Evolutionary conservation across 2,113 vertebrate genomes (phyloP), one percentile per base, ranked within the genome.

Genomic region (Pollimyrus isidori): DNA sequence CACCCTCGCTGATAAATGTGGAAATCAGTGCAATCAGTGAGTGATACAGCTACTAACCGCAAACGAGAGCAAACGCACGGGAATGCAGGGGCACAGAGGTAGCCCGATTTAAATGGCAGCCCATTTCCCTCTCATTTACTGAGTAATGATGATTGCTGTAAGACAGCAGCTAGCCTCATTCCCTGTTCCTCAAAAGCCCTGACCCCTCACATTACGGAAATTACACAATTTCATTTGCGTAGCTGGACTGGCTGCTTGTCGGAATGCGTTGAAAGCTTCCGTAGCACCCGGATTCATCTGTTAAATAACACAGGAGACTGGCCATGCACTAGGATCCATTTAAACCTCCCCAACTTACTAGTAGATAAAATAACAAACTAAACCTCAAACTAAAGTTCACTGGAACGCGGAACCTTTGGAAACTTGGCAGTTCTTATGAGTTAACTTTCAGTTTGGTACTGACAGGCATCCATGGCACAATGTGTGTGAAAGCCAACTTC

Each of bases 131-230:
- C 76, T 13, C 3, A 50, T 69, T 89, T 85, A 92, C 92, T 93
- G 92, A 94, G 80, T 10, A 89, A 93, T 82, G 91, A 35, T 3
- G 91, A 93, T 93, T 94, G 93, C 91, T 92, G 90, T 39, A 35
- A 86, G 87, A 86, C 90, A 91, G 92, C 90, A 93, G 91, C 90
- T 93, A 80, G 82, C 86, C 89, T 88, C 91, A 92, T 93, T 93
- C 92, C 26, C 92, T 91, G 91, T 49, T 87, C 23, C 86, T 89
- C 69, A 89, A 91, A 84, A 89, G 46, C 88, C 90, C 86, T 89
- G 89, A 88, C 91, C 90, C 90, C 91, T 91, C 89, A 92, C 90
- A 92, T 92, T 92, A 92, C 53, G 89, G 62, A 90, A 89, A 92
- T 93, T 90, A 91, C 87, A 87, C 89, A 46, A 88, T 90, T 93